Base-by-base conservation (phyloP, 37 sponge, comb jelly and placozoan species). In the Mnemiopsis leidyi region DNA sequence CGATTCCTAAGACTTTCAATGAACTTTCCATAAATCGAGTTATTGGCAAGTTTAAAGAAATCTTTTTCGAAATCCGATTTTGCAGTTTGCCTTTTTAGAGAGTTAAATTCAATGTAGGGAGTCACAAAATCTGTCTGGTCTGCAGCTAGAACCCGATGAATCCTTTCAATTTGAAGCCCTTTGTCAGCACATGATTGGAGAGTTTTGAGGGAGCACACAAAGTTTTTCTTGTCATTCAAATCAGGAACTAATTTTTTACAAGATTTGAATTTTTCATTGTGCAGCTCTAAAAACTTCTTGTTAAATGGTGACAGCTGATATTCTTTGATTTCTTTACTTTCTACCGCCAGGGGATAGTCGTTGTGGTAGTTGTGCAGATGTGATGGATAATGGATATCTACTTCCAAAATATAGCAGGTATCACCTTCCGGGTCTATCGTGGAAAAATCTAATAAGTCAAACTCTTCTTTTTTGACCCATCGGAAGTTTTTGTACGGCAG, bases 261-360 rank as follows among this genome's bases (percentile, higher is more conserved):
- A 1, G 82, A 3, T 28, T 3, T 79, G 23, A 79, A 79, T 23
- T 31, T 79, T 7, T 79, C 82, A 20, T 35, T 2, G 13, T 33
- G 36, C 35, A 36, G 18, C 23, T 79, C 36, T 3, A 79, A 38
- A 79, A 28, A 79, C 26, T 79, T 2, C 36, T 23, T 79, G 82
- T 79, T 79, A 1, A 36, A 9, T 36, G 3, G 23, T 31, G 35
- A 79, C 21, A 79, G 35, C 23, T 79, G 82, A 35, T 31, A 7
- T 23, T 32, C 82, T 3, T 79, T 20, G 5, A 79, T 79, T 28
- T 5, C 1, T 79, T 79, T 79, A 9, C 36, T 35, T 32, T 79
- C 82, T 21, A 79, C 82, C 13, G 82, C 82, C 7, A 79, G 38
- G 82, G 82, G 82, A 23, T 36, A 79, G 23, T 79, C 82, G 21